phyloP scores from a whole-genome alignment of 2,888 invertebrate genomes.

The Laothoe populi region DNA sequence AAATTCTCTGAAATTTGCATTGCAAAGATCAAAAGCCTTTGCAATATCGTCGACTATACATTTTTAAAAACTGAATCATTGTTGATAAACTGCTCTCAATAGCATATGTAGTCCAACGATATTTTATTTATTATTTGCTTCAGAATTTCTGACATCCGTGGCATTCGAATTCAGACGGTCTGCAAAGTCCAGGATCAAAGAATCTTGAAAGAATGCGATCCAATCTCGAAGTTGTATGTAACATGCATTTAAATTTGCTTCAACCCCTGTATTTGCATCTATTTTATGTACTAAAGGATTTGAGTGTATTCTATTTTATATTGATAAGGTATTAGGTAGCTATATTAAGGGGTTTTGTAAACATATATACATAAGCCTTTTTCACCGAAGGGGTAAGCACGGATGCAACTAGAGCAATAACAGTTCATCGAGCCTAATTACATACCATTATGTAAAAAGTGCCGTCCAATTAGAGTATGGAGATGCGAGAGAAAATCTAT shows the following conservation, averaged over 20 bases:
- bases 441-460: too few relatives aligned
- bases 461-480: too few relatives aligned
- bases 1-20: too few relatives aligned
- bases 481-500: too few relatives aligned
- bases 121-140: constrained; percentile 8
- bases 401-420: too few relatives aligned
- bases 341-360: not conserved
- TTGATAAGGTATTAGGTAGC: not conserved
- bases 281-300: not conserved
- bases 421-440: too few relatives aligned
- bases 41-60: too few relatives aligned
- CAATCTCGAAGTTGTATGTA: constrained; percentile 32
- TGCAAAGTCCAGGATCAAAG: constrained; percentile 5
- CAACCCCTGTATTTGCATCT: constrained; percentile 6
- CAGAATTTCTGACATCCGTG: not conserved
- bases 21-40: too few relatives aligned
- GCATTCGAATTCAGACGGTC: constrained; percentile 11
- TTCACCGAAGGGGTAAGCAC: too few relatives aligned
- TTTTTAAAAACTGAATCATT: too few relatives aligned
- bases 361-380: too few relatives aligned
- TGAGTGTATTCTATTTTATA: not conserved
- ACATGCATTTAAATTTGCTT: constrained; percentile 33
- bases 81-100: not conserved
- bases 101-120: constrained; percentile 8
- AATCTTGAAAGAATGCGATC: constrained; percentile 27